Conservation (phyloP, 2,113 vertebrate genomes). For the Austrofundulus limnaeus region DNA sequence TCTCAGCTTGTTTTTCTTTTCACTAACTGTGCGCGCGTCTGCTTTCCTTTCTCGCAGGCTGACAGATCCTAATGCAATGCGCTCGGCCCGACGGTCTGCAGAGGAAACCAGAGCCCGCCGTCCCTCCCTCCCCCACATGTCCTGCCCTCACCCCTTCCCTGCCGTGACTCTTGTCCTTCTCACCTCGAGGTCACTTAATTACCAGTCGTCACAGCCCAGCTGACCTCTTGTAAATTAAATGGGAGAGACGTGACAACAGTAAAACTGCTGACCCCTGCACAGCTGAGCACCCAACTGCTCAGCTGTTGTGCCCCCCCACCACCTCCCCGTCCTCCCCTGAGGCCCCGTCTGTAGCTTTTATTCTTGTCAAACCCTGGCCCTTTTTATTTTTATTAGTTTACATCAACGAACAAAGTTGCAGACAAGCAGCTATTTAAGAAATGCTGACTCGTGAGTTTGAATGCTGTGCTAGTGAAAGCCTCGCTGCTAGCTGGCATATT, state of each 20-base stretch:
- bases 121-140: background rate
- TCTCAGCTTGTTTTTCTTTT: constrained; percentile 3
- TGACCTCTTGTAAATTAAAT: constrained; percentile 25
- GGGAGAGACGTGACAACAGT: constrained; percentile 40
- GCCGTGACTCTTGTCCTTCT: constrained; percentile 19
- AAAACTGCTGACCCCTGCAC: constrained; percentile 55
- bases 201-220: constrained; percentile 40
- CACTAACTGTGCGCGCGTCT: constrained; percentile 6
- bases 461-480: constrained; percentile 2
- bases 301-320: constrained; percentile 32
- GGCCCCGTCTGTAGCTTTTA: constrained; percentile 42
- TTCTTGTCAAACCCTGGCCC: constrained; percentile 23
- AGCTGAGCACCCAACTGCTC: constrained; percentile 25
- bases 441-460: constrained; percentile 49
- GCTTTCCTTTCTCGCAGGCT: constrained; percentile 15
- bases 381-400: constrained; percentile 6
- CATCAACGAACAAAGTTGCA: constrained; percentile 24
- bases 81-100: constrained; percentile 31
- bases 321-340: too few relatives aligned
- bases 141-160: background rate
- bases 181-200: constrained; percentile 28
- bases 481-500: constrained; percentile 4
- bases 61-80: constrained; percentile 19
- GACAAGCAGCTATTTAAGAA: constrained; percentile 14
- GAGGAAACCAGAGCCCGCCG: constrained; percentile 6